Base-by-base conservation (phyloP, 2,888 invertebrate species). In the Stictocephala bisonia region DNA sequence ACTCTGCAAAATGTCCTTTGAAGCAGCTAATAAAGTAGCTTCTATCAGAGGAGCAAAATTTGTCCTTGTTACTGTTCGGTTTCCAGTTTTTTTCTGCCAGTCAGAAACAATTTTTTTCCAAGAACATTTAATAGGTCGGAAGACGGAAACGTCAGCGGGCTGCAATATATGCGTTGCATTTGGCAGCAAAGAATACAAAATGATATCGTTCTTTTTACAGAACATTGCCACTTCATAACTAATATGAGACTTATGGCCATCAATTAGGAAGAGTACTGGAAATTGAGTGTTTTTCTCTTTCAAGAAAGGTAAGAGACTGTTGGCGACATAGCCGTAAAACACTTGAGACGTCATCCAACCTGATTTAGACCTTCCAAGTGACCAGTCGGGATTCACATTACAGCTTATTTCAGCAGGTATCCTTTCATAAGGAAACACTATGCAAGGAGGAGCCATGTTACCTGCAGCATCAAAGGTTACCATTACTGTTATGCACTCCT, bases 261-360 rank as follows among this genome's bases (percentile, higher is more conserved):
- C 41, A 41, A 41, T 41, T 41, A 41, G 18, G 18, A 4, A 41
- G 18, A 41, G 9, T 18, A 58, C 58, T 58, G 58, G 72, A 72
- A 48, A 31, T n/a, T n/a, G n/a, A 72, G 60, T 40, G 9, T 72
- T 76, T 60, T 74, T 71, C 1, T 40, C 71, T 18, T 15, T 74
- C 20, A 53, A 53, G 9, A 67, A 60, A 18, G 58, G 66, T 2
- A 29, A 60, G 0, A 74, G 40, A 22, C 53, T 74, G 9, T 72
- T 72, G 20, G 40, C 64, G n/a, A 41, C 41, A 4, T 41, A 41
- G 2, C 4, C n/a, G 11, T 41, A 41, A 41, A 41, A 41, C 41
- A 66, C 64, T 58, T 11, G 58, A n/a, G 31, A 58, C 22, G 58
- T 58, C n/a, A 58, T 58, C 29, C 58, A 58, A n/a, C 29, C 58